Percentiles rank a stretch among this genome's conserved stretches.
phyloP scores from a whole-genome alignment of 2,888 invertebrate genomes.

The Rotaria magnacalcarata region DNA sequence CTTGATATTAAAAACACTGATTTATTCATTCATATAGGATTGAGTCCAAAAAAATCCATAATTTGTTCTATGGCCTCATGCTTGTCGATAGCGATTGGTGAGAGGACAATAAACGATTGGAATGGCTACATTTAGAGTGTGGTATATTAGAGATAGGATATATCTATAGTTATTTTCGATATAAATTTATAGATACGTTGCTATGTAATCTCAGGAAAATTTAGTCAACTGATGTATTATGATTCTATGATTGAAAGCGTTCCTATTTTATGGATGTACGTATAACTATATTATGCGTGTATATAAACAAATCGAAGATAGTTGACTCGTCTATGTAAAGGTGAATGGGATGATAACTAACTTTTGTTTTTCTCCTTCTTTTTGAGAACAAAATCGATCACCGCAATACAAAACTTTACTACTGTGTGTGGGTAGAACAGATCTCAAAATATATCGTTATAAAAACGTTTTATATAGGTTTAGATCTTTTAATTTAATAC shows the following conservation, averaged over 20 bases:
- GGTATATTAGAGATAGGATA: not conserved
- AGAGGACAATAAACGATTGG: not conserved
- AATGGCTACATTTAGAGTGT: not conserved
- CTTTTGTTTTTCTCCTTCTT: no score
- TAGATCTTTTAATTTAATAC: no score
- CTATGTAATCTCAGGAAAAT: conserved; percentile 27
- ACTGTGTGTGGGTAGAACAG: no score
- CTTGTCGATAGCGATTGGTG: not conserved
- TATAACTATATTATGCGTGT: not conserved
- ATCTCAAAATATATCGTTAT: no score
- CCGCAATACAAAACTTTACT: no score
- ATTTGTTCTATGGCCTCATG: not conserved
- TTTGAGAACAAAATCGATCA: no score
- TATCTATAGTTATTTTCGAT: not conserved
- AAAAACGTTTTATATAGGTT: no score
- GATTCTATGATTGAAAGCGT: not conserved
- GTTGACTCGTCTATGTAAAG: no score
- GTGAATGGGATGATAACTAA: no score
- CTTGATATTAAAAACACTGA: no score
- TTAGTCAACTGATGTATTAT: conserved; percentile 41
- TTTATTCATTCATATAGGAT: not conserved
- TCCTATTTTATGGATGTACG: not conserved
- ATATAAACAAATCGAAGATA: no score
- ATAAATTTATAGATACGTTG: conserved; percentile 26
- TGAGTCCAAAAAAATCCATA: not conserved